Evolutionary conservation across 2,797 vertebrate genomes (phyloP).

Genomic region (Pangasius macronema): DNA sequence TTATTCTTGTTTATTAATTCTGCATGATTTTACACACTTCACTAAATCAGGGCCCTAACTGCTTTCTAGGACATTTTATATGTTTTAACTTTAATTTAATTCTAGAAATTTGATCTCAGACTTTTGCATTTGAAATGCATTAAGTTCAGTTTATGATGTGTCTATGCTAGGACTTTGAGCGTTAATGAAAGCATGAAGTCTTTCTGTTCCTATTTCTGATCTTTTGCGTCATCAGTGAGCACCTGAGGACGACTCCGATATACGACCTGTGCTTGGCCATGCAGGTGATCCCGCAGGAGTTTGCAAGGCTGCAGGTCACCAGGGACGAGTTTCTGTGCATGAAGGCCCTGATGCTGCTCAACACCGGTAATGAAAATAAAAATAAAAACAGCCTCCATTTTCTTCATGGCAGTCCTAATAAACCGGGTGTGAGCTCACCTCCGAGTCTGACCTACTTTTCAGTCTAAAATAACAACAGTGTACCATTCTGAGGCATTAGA

Average conservation of each 20-base stretch:
- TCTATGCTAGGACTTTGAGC: not conserved
- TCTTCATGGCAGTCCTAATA: not conserved
- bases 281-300: slow-evolving; percentile 95
- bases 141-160: not conserved
- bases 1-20: not conserved
- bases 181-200: no score
- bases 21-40: not conserved
- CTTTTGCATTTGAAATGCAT: not conserved
- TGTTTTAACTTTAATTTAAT: not conserved
- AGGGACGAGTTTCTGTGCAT: slow-evolving; percentile 97
- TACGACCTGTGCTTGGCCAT: slow-evolving; percentile 92
- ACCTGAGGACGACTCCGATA: slow-evolving; percentile 92
- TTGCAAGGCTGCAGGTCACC: slow-evolving; percentile 90
- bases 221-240: slow-evolving; percentile 76
- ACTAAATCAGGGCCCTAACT: not conserved
- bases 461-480: slow-evolving; percentile 20
- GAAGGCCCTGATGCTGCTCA: slow-evolving; percentile 94
- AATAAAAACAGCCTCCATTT: not conserved
- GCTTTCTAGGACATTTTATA: not conserved
- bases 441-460: not conserved
- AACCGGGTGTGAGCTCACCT: not conserved
- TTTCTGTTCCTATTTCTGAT: not conserved
- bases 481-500: not conserved
- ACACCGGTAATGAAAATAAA: slow-evolving; percentile 81
- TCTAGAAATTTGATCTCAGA: not conserved